Evolutionary conservation across 2,888 invertebrate species (phyloP), one percentile per base, ranked within the genome.

Genomic region (Stegana nigrithorax): DNA sequence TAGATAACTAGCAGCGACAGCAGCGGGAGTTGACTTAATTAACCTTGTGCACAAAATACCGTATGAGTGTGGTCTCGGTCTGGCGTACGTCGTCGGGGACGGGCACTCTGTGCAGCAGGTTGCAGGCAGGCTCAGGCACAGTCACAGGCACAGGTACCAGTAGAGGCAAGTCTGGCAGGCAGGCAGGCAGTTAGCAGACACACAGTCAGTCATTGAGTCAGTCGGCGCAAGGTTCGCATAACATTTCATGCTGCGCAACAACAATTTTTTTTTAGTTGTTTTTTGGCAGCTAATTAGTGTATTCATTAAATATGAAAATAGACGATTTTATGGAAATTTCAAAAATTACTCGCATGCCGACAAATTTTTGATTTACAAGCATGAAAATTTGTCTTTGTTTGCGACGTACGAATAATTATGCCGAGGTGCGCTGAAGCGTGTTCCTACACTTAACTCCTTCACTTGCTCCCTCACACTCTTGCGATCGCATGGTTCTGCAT

Each of bases 1-100:
- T n/a, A n/a, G n/a, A n/a, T n/a, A n/a, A n/a, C n/a, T n/a, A n/a
- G n/a, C n/a, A n/a, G 25, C 21, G 64, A n/a, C 60, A 68, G 67
- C 78, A 63, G 63, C 70, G 68, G 70, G 73, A 76, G 76, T 78
- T 75, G 78, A 76, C 78, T 75, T 75, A 73, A 75, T 75, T 78
- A 78, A 73, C 74, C 73, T 74, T 71, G 69, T 62, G 75, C 70
- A 50, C 51, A 59, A 36, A 45, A 50, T 39, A 69, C 63, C 59
- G 67, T 32, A 45, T 59, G 32, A 59, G 47, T 59, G 59, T 45
- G 32, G 32, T 59, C 59, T 32, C 44, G 27, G 29, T 10, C 32
- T 32, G 32, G 10, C 12, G 29, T 29, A 25, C 21, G 23, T 53
- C 29, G 66, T 63, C 47, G 53, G n/a, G 60, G 44, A 61, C 56